A percentile compares a stretch with the other conserved stretches of the same genome.
Evolutionary conservation across 2,113 vertebrate species (phyloP).

Genomic region (Numenius arquata): DNA sequence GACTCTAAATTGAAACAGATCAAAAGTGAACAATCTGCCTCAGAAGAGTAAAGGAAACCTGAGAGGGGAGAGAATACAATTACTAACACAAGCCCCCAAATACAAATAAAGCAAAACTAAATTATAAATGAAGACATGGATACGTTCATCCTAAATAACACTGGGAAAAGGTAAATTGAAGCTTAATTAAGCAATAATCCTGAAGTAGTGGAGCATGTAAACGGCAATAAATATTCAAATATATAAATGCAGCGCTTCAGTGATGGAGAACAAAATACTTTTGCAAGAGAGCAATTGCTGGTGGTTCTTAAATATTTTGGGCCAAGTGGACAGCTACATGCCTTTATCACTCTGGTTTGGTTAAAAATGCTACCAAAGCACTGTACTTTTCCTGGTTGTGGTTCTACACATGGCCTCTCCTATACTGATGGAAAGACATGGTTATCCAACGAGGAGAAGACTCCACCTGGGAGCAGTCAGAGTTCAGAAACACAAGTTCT

Average conservation of each 20-base stretch:
- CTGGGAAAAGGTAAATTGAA: not conserved
- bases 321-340: not conserved
- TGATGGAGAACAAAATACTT: not conserved
- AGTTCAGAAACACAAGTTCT: not conserved
- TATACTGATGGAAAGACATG: not conserved
- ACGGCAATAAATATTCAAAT: not conserved
- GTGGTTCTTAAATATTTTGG: not conserved
- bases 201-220: not conserved
- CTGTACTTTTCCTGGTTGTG: not conserved
- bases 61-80: not conserved
- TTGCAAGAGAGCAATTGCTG: not conserved
- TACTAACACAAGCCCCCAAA: not conserved
- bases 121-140: not conserved
- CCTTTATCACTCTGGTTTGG: not conserved
- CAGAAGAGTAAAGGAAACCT: not conserved
- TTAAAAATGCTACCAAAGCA: not conserved
- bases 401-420: not conserved
- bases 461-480: not conserved
- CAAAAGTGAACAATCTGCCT: not conserved
- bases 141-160: not conserved
- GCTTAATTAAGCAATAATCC: slow-evolving; percentile 21
- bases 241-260: not conserved
- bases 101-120: not conserved
- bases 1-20: not conserved
- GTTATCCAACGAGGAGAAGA: not conserved